phyloP scores from a whole-genome alignment of 2,797 vertebrate species.

The Antennarius maculatus region DNA sequence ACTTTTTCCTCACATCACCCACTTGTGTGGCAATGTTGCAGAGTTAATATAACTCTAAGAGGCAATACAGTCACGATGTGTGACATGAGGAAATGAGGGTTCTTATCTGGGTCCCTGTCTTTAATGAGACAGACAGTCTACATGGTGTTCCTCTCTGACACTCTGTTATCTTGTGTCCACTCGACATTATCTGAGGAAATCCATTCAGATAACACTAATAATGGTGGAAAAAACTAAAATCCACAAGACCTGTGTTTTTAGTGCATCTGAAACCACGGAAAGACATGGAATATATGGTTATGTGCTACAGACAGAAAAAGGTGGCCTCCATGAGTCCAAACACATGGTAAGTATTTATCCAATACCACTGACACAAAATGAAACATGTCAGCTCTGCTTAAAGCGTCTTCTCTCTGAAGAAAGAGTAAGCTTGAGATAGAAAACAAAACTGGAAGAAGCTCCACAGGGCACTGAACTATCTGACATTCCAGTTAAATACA shows the following conservation, averaged over 20 bases:
- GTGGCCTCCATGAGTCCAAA: background rate
- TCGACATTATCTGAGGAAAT: slow-evolving; percentile 39
- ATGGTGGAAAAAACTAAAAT: slow-evolving; percentile 20
- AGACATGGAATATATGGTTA: background rate
- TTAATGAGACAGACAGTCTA: slow-evolving; percentile 27
- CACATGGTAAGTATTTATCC: slow-evolving; percentile 43
- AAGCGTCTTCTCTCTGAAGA: slow-evolving; percentile 3
- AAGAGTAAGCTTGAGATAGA: slow-evolving; percentile 16
- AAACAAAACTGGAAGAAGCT: slow-evolving; percentile 35
- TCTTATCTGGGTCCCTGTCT: slow-evolving; percentile 46
- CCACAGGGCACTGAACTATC: slow-evolving; percentile 28
- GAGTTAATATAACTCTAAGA: background rate
- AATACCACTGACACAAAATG: slow-evolving; percentile 38
- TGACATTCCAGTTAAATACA: slow-evolving; percentile 72
- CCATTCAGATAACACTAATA: slow-evolving; percentile 43
- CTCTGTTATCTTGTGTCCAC: slow-evolving; percentile 54
- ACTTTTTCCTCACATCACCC: background rate
- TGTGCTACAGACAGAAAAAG: background rate
- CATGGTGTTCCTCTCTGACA: slow-evolving; percentile 59
- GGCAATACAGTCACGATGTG: slow-evolving; percentile 4
- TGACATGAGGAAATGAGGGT: slow-evolving; percentile 37
- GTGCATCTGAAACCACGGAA: background rate
- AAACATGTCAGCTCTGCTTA: slow-evolving; percentile 37
- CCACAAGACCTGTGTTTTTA: slow-evolving; percentile 4
- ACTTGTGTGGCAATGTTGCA: background rate